Base-by-base conservation (phyloP, 2,888 invertebrate genomes). In the Diachrysia chrysitis region DNA sequence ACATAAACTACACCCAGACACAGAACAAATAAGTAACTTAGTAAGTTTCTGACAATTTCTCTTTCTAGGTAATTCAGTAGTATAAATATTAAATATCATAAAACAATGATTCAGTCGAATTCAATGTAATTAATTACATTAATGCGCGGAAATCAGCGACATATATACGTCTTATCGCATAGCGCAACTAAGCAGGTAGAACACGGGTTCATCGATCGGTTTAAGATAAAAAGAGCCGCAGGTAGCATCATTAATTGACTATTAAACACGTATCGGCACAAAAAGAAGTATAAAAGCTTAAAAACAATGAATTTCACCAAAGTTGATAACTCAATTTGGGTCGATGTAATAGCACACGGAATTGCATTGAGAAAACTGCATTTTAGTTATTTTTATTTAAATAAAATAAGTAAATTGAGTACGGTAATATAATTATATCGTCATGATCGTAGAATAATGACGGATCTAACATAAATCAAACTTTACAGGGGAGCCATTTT, bases 301-400 rank as follows among this genome's bases (percentile, higher is more conserved):
- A 93, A 94, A 93, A 95, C 95, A 95, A 95, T 95, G 95, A 94
- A 93, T 93, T 95, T 94, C 90, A 94, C 93, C 84, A 91, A 93
- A 93, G 87, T 93, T 94, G 94, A 95, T 95, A 94, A 95, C 95
- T 95, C 92, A 95, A 95, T 95, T 95, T 94, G 85, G 92, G 87
- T 78, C 82, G 82, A 73, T 77, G 79, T 84, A 72, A 75, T 69
- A 69, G 87, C 82, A 88, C 83, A 88, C 25, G 3, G 69, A 58
- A 61, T 46, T 58, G 17, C 42, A 48, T 88, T 55, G 90, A 92
- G 89, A 80, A 78, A 12, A 51, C 23, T 23, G 59, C 17, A 51
- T n/a, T n/a, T 16, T 42, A 46, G 48, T n/a, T 53, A 53, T 62
- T 65, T 60, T 42, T 14, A 42, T 10, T 32, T 9, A 37, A 42